Conservation (phyloP, 2,888 invertebrate species). For the Caenorhabditis sp. region DNA sequence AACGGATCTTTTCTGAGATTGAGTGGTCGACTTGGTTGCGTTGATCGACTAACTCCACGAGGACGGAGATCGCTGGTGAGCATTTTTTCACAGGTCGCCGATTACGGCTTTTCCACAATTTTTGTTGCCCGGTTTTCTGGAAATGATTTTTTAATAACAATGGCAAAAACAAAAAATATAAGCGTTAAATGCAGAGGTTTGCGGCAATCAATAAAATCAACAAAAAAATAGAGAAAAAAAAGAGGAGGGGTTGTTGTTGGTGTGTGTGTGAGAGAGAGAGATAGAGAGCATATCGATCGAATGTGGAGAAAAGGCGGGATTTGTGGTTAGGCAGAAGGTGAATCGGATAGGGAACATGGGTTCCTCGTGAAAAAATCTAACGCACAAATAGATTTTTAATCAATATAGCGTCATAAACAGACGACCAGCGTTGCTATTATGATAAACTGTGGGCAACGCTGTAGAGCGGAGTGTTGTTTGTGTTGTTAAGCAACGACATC, state of each 20-base stretch:
- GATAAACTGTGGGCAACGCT: background rate
- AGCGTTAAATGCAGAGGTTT: background rate
- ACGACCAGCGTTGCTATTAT: background rate
- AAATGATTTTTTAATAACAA: too few species aligned
- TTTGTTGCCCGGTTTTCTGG: too few species aligned
- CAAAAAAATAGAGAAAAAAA: background rate
- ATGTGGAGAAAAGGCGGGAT: too few species aligned
- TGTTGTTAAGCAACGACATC: background rate
- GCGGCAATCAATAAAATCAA: background rate
- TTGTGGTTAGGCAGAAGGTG: too few species aligned
- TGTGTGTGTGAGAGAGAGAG: slow-evolving; percentile 1
- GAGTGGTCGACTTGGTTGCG: background rate
- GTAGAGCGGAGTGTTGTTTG: background rate
- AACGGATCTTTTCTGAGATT: background rate
- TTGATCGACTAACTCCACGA: background rate
- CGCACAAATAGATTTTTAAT: background rate
- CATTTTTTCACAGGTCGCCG: background rate
- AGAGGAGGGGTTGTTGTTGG: background rate
- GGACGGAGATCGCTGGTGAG: background rate
- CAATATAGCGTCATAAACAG: background rate
- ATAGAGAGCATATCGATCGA: background rate
- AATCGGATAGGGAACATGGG: background rate
- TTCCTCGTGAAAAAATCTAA: background rate
- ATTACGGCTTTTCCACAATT: too few species aligned
- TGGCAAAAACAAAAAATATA: background rate